Evolutionary conservation across 1,140 invertebrate genomes (phyloP), one percentile per base, ranked within the genome.

Genomic region (Caenorhabditis latens): DNA sequence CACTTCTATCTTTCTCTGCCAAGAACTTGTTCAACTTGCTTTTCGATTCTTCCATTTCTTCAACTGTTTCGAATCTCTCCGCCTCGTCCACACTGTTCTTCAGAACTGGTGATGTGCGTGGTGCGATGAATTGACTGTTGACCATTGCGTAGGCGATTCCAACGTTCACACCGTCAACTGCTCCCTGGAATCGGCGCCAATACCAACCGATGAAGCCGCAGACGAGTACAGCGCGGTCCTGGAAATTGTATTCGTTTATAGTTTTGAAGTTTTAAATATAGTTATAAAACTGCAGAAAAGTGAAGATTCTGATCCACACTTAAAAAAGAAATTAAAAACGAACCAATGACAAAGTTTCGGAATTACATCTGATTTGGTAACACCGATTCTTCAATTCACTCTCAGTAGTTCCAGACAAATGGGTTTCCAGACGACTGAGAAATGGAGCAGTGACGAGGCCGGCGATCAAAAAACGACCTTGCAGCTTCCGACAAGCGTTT

Each of bases 161-260:
- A 21, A 92, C 11, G 75, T 91, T 91, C 46, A 91, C 86, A 42
- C 91, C 91, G 53, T 91, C 91, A 14, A 91, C 90, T 11, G 90
- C 91, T 24, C 90, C 90, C 63, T 91, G 90, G 75, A 91, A 91
- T 11, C 90, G 90, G 61, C 88, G 91, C 90, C 90, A 91, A 82
- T 91, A 91, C 91, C 91, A 91, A 0, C 91, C 91, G 65, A 91
- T 84, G 19, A 92, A 90, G 9, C 90, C 90, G n/a, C 86, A 83
- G 42, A 86, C 43, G 5, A 90, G 50, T 0, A 90, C 79, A 24
- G 65, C 43, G 19, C 91, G 90, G 82, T 91, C 91, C 87, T 90
- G 58, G 50, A 89, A 84, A 24, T 21, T 2, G 14, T 50, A 6
- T 32, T 32, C 32, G n/a, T n/a, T n/a, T n/a, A 32, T 2, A 32